phyloP scores from a whole-genome alignment of 2,888 invertebrate species.

The Dynastes tityus region DNA sequence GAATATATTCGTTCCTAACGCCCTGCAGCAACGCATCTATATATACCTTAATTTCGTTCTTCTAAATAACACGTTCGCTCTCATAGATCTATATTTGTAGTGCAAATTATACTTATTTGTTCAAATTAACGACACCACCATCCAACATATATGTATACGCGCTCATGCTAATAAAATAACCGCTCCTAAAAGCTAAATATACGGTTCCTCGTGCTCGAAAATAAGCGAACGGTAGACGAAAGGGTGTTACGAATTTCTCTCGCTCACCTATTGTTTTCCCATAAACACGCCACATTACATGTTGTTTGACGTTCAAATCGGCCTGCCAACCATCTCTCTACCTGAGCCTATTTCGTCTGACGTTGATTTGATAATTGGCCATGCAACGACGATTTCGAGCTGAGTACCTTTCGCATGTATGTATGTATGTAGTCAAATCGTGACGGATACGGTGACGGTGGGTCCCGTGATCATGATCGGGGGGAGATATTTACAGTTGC shows the following conservation, averaged over 20 bases:
- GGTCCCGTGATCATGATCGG: no score
- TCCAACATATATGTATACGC: neutral
- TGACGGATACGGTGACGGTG: constrained; percentile 8
- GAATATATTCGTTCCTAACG: neutral
- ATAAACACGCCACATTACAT: constrained; percentile 42
- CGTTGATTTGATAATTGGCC: constrained; percentile 40
- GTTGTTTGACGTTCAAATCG: constrained; percentile 37
- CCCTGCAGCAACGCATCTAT: neutral
- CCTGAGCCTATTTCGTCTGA: constrained; percentile 25
- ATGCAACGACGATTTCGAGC: constrained; percentile 23
- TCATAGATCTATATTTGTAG: neutral
- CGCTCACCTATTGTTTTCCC: constrained; percentile 24
- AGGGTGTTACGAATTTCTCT: constrained; percentile 35
- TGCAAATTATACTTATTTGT: constrained; percentile 12
- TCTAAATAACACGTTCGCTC: neutral
- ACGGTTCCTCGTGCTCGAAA: neutral
- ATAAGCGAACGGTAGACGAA: constrained; percentile 1
- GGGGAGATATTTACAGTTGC: no score
- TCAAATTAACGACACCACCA: neutral
- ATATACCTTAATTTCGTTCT: neutral
- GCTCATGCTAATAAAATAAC: neutral
- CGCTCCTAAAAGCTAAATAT: constrained; percentile 1
- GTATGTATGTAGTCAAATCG: neutral
- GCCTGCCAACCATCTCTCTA: constrained; percentile 20
- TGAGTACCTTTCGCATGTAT: neutral